Evolutionary conservation across 1,140 invertebrate species (phyloP), one percentile per base, ranked within the genome.

Genomic region (Orius insidiosus): DNA sequence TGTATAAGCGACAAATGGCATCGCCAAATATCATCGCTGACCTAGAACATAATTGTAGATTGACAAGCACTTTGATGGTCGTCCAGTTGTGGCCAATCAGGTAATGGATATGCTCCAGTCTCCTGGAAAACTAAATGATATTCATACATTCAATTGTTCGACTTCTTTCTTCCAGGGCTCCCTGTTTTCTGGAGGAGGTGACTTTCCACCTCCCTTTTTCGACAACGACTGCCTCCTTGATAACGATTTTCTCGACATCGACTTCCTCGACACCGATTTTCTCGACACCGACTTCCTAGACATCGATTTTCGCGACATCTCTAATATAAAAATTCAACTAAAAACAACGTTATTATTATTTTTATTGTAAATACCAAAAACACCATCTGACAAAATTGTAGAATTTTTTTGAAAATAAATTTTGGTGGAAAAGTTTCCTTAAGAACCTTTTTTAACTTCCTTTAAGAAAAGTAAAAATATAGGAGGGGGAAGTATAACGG

Each of bases 231-330:
- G 13, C 16, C 38, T 40, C 14, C 14, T 40, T 3, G 9, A 10
- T 13, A 18, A 5, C 11, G 38, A 40, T 31, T 31, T 43, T 11
- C 41, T 9, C n/a, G 24, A 18, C 24, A 31, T n/a, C 10, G 41
- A 43, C n/a, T 43, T 43, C 30, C 41, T 43, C 7, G 38, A 13
- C 10, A 40, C 16, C 9, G 38, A 40, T 31, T 43, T 43, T 8
- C 24, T 13, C 11, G 41, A 15, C 2, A 32, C 19, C 41, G 41
- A 43, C 41, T 30, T 30, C 16, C 41, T 14, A 2, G 24, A 24
- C 24, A 24, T 24, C 3, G 24, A 24, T 24, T 24, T 24, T 7
- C 24, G 3, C 24, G 24, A 24, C 24, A 24, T 24, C 7, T 24
- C 24, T 4, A 24, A 24, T 24, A 24, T 4, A 3, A 24, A 24